phyloP scores from a whole-genome alignment of 2,888 invertebrate species.

The Xanthorhoe designata region DNA sequence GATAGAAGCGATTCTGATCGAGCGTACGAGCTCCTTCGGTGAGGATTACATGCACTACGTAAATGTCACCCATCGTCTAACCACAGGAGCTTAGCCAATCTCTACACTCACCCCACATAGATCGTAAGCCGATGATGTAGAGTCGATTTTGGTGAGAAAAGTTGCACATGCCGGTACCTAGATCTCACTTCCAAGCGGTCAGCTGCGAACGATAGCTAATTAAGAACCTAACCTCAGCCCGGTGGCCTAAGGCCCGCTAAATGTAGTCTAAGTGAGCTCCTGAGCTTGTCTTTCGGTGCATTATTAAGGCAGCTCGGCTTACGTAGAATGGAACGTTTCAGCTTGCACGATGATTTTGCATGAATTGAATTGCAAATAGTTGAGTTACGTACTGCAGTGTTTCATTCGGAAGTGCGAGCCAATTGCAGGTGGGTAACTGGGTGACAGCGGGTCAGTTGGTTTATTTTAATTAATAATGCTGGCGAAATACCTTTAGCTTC shows the following conservation, averaged over 20 bases:
- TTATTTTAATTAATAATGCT: constrained; percentile 28
- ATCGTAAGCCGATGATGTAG: constrained; percentile 45
- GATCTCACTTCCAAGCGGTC: constrained; percentile 77
- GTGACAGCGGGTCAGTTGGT: constrained; percentile 33
- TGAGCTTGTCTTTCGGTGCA: constrained; percentile 67
- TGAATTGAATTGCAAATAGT: constrained; percentile 70
- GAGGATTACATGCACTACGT: constrained; percentile 57
- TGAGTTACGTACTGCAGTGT: constrained; percentile 53
- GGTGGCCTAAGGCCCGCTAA: constrained; percentile 72
- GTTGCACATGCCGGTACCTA: constrained; percentile 48
- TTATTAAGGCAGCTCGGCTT: constrained; percentile 57
- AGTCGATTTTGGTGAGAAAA: constrained; percentile 38
- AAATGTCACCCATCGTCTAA: constrained; percentile 62
- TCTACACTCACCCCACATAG: constrained; percentile 26
- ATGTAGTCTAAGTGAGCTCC: constrained; percentile 74
- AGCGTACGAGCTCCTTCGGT: constrained; percentile 53
- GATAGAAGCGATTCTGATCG: constrained; percentile 52
- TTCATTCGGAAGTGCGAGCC: constrained; percentile 56
- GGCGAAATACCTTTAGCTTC: neutral
- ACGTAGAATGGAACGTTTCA: constrained; percentile 48
- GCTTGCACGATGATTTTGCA: constrained; percentile 62
- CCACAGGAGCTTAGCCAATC: constrained; percentile 55
- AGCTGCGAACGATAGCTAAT: constrained; percentile 80
- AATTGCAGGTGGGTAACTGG: constrained; percentile 37
- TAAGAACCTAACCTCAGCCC: constrained; percentile 78